These are phyloP conservation scores for Oceanites oceanicus DNA, from an alignment of 2,113 vertebrate genomes.

Conservation along the genomic window DNA sequence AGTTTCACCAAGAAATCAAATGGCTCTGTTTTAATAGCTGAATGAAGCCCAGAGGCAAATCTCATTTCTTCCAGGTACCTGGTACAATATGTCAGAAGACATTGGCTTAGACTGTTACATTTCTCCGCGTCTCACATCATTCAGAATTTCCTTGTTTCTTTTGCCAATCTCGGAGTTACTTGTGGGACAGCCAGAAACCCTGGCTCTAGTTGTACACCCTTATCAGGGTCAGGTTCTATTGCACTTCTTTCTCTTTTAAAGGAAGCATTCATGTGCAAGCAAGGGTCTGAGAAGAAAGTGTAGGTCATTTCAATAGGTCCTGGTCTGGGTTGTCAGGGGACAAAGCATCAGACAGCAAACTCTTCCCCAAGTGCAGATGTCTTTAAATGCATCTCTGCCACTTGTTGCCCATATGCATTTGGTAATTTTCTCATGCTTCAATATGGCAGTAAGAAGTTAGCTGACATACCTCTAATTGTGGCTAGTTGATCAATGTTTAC, in stretches of 20 bases:
- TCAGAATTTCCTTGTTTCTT: background rate
- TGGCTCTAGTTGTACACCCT: rapidly evolving
- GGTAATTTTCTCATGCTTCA: background rate
- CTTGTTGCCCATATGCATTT: background rate
- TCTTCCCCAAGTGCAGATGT: background rate
- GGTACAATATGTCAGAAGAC: background rate
- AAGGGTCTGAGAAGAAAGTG: background rate
- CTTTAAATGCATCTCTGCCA: background rate
- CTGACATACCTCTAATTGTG: rapidly evolving
- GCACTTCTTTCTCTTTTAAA: background rate
- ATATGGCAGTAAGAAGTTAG: background rate
- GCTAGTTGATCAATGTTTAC: background rate
- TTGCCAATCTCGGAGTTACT: background rate
- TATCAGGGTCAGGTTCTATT: background rate
- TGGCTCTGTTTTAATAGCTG: background rate
- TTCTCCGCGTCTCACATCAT: background rate
- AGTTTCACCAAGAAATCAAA: background rate
- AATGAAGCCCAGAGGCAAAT: background rate
- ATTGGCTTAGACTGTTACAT: background rate
- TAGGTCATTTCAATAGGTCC: background rate
- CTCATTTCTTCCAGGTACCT: background rate
- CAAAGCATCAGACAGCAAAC: background rate
- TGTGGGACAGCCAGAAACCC: rapidly evolving
- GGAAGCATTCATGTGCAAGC: rapidly evolving
- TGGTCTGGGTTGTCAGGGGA: background rate